Evolutionary conservation across 2,888 invertebrate species (phyloP).

Genomic region (Oligia fasciuncula): DNA sequence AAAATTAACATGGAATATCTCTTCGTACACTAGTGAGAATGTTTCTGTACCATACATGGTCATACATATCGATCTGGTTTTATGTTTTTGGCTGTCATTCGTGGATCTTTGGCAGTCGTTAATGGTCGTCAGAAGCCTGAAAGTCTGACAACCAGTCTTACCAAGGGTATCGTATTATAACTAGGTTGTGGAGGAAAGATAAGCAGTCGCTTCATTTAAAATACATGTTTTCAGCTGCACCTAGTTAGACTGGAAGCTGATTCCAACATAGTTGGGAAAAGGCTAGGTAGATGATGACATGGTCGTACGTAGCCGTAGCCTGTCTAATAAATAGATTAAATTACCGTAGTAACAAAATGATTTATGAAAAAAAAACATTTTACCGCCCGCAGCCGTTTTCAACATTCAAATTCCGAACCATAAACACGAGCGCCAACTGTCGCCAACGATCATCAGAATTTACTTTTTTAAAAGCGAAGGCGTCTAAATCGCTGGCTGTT

Average conservation of each 20-base stretch:
- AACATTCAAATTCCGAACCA: constrained; percentile 47
- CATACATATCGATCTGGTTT: neutral
- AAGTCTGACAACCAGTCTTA: no score
- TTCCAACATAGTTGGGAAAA: neutral
- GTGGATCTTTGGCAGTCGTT: no score
- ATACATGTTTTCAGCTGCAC: no score
- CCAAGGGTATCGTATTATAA: neutral
- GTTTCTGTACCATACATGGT: neutral
- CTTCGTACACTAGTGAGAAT: neutral
- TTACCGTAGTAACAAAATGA: neutral
- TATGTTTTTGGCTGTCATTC: no score
- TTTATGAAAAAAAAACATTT: neutral
- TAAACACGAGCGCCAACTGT: constrained; percentile 50
- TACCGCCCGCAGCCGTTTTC: neutral
- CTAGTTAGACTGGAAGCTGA: neutral
- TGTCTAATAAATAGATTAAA: neutral
- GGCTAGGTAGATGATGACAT: neutral
- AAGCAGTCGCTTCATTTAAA: no score
- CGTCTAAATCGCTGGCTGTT: constrained; percentile 48
- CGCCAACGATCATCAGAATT: constrained; percentile 41
- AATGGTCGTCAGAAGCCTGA: no score
- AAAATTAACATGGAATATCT: neutral
- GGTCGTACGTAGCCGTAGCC: no score
- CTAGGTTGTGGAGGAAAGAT: no score
- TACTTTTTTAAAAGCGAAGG: constrained; percentile 45